phyloP scores from a whole-genome alignment of 2,113 vertebrate genomes.

The Isurus oxyrinchus region DNA sequence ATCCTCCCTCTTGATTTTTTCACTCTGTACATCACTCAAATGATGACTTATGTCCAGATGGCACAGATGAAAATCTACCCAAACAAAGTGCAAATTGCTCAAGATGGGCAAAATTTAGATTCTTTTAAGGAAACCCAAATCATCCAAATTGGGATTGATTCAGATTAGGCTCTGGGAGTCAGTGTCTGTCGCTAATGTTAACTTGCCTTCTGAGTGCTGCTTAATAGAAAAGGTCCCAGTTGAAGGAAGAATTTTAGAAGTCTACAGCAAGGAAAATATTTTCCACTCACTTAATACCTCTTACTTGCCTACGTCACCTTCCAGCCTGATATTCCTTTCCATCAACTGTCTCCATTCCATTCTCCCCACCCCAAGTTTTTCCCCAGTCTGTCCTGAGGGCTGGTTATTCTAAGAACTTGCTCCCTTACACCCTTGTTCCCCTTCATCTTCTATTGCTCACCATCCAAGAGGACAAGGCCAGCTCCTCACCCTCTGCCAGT shows the following conservation, averaged over 20 bases:
- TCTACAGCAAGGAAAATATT: not conserved
- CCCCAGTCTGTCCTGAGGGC: not conserved
- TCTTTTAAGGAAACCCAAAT: not conserved
- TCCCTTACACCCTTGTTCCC: not conserved
- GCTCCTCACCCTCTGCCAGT: not conserved
- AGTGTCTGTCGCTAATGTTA: not conserved
- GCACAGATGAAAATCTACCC: not conserved
- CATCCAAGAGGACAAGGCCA: not conserved
- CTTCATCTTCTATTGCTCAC: not conserved
- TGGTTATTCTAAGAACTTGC: not conserved
- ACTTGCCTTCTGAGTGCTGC: not conserved
- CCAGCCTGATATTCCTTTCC: not conserved
- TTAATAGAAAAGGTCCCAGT: not conserved
- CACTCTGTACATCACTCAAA: not conserved
- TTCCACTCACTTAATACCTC: not conserved
- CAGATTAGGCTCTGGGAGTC: not conserved
- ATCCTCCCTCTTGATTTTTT: not conserved
- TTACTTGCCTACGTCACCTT: not conserved
- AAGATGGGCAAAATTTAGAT: not conserved
- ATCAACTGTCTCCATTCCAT: not conserved
- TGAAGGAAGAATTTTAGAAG: not conserved
- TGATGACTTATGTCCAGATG: not conserved
- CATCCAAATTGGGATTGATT: not conserved
- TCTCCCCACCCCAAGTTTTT: not conserved
- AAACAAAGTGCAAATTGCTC: not conserved